Evolutionary conservation across 2,113 vertebrate genomes (phyloP).

Genomic region (Baryphthengus martii): DNA sequence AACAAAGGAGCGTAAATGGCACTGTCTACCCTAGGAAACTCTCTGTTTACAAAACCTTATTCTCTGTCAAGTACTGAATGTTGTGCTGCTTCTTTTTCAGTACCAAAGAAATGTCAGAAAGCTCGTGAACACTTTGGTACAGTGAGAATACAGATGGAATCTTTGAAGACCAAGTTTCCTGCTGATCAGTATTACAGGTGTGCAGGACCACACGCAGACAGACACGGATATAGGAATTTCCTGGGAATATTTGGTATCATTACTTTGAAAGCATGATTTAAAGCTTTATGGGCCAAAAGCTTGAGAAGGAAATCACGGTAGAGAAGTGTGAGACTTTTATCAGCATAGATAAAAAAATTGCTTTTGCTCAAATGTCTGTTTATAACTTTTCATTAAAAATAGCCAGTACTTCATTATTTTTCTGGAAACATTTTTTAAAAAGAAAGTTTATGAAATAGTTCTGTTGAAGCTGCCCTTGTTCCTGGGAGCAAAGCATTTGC

Average conservation of each 20-base stretch:
- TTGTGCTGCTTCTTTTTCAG: conserved; percentile 69
- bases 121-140: conserved; percentile 90
- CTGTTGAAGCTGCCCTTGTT: background rate
- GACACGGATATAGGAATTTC: background rate
- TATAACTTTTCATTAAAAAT: background rate
- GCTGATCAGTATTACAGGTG: conserved; percentile 96
- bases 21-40: accelerated
- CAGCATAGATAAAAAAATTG: background rate
- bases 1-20: accelerated
- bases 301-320: background rate
- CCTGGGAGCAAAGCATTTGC: background rate
- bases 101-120: conserved; percentile 89
- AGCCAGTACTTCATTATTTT: background rate
- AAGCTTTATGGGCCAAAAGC: background rate
- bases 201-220: background rate
- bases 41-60: background rate
- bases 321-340: background rate
- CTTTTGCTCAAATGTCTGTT: background rate
- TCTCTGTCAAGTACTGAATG: background rate
- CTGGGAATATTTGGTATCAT: background rate
- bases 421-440: background rate
- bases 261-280: background rate
- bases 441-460: background rate
- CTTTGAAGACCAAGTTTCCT: conserved; percentile 96
- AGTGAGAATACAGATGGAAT: conserved; percentile 85